Base-by-base conservation (phyloP, 2,113 vertebrate genomes). In the Pachyramphus minor region DNA sequence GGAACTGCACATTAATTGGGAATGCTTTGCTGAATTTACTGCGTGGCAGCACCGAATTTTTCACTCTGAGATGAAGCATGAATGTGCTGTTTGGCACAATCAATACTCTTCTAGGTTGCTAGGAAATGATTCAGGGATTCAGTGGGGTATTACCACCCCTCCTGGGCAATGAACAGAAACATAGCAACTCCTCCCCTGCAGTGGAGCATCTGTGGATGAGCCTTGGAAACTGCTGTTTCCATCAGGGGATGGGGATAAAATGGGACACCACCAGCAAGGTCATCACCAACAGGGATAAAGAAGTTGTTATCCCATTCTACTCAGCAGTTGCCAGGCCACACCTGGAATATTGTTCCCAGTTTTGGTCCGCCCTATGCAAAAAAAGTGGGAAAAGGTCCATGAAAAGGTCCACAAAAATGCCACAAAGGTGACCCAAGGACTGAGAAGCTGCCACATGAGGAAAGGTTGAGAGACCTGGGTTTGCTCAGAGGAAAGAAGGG, bases 1-100 rank as follows among this genome's bases (percentile, higher is more conserved):
- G 93, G 89, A 95, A n/a, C 80, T 16, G 86, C 5, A 2, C 73
- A 59, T 63, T 95, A 88, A 95, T 93, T 77, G 94, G 25, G 84
- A 63, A 74, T 41, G 66, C 86, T 80, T 93, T 84, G 80, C 90
- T 95, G 89, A 47, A 86, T 95, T 95, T 95, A 81, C 90, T 81
- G 80, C 64, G 4, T 24, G 91, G 86, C 86, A 74, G 90, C 47
- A 56, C 27, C 0, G 2, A 71, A 93, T 96, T 93, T 84, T 89
- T 97, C 95, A 95, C 73, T 24, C 88, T 12, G 47, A 67, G 72
- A 59, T 80, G 86, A 84, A 84, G 77, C 52, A 67, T 3, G 50
- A 24, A 31, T 14, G 30, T 0, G 9, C 52, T 53, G 12, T 18
- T 62, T 69, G 83, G 89, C 52, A 62, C 56, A 53, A 80, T 77